Conservation (phyloP, 1,140 invertebrate genomes). For the Trissolcus basalis region DNA sequence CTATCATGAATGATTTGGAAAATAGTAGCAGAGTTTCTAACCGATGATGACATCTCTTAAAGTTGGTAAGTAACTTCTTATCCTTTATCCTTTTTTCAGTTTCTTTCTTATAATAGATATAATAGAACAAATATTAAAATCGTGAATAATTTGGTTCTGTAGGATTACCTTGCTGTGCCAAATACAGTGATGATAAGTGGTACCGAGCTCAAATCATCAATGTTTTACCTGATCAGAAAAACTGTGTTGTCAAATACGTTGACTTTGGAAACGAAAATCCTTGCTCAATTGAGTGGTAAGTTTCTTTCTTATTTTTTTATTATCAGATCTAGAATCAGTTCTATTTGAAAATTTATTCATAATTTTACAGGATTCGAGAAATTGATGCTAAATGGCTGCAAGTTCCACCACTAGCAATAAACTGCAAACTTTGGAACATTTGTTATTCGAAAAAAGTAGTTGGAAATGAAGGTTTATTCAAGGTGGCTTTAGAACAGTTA, state of each 20-base stretch:
- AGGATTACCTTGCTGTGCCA: constrained; percentile 57
- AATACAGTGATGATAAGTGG: constrained; percentile 65
- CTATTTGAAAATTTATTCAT: neutral
- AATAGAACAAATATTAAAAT: no score
- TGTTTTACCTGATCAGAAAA: neutral
- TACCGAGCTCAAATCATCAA: constrained; percentile 78
- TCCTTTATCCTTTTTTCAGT: no score
- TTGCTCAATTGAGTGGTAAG: constrained; percentile 11
- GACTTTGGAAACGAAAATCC: constrained; percentile 81
- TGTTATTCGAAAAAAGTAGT: neutral
- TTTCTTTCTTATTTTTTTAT: constrained; percentile 1
- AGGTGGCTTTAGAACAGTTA: neutral
- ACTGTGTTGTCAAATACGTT: constrained; percentile 77
- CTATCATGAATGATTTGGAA: no score
- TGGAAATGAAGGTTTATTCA: no score
- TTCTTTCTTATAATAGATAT: no score
- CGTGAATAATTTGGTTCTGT: no score
- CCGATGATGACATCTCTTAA: no score
- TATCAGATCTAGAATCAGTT: no score
- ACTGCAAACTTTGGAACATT: constrained; percentile 12
- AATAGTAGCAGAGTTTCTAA: no score
- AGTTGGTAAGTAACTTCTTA: no score
- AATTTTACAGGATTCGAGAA: constrained; percentile 8
- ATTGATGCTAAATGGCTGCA: neutral
- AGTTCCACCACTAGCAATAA: constrained; percentile 3